These are phyloP conservation scores for Poicephalus meyeri DNA, from an alignment of 2,113 vertebrate species.

Conservation along the genomic window DNA sequence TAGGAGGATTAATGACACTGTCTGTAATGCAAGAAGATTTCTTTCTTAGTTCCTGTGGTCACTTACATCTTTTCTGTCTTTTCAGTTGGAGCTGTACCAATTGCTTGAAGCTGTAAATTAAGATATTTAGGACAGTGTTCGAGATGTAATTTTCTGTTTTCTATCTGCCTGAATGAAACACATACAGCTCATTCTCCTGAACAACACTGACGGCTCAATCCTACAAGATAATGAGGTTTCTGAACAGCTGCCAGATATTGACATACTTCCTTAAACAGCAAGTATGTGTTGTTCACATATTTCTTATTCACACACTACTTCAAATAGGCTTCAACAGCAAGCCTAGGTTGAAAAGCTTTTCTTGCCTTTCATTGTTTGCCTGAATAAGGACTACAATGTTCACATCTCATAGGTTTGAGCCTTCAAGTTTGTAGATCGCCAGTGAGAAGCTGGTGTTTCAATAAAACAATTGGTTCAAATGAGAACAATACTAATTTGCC, in stretches of 20 bases:
- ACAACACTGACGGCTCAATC: background rate
- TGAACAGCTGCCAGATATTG: background rate
- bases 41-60: background rate
- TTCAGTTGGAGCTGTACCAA: background rate
- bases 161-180: background rate
- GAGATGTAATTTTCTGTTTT: constrained; percentile 1
- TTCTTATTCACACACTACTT: background rate
- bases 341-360: background rate
- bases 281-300: background rate
- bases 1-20: background rate
- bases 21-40: background rate
- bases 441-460: background rate
- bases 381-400: background rate
- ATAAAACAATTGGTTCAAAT: background rate
- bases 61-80: background rate
- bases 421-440: background rate
- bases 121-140: background rate
- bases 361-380: background rate
- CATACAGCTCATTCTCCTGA: background rate
- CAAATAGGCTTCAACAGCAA: background rate
- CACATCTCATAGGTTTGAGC: background rate
- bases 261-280: background rate
- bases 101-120: background rate
- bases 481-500: background rate
- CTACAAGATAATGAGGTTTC: background rate